Evolutionary conservation across 2,113 vertebrate species (phyloP), one percentile per base, ranked within the genome.

Genomic region (Mus musculus): DNA sequence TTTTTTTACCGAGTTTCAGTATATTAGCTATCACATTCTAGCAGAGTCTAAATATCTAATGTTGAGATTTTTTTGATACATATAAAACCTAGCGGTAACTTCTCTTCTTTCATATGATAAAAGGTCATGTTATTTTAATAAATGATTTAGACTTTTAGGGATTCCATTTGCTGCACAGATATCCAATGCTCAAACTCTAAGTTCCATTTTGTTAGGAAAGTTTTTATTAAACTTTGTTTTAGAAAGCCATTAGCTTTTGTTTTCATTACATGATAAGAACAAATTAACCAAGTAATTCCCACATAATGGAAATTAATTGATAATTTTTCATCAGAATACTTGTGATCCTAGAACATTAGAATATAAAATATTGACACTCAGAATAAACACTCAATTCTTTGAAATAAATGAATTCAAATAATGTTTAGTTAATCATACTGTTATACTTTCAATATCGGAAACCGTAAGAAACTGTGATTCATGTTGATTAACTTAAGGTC

Each of bases 381-480:
- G 46, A 63, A 65, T 17, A 92, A 82, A 80, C 12, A 59, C 1
- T 72, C 87, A n/a, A 67, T 7, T 92, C 36, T 71, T 42, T 88
- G 85, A 75, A 91, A 72, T 42, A 87, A 93, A 49, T 69, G 73
- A 86, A 84, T 92, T 88, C 61, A 88, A 84, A 30, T 91, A 28
- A 22, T 28, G 39, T 65, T 14, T 73, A 6, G 19, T 56, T 3
- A 5, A 54, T 56, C 54, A 80, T 56, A 36, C 16, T 80, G 52
- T n/a, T 59, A n/a, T 59, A 52, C 6, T 78, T 75, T 78, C 46
- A 78, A 52, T 17, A 33, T 33, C 33, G 11, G 52, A 36, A 56
- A n/a, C 36, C 56, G 8, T 56, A 80, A 33, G 33, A 4, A 56
- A 54, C 52, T 54, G 19, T 81, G 49, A 19, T 81, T 56, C 30